A percentile compares a stretch with the other conserved stretches of the same genome.
Evolutionary conservation across 1,140 invertebrate genomes (phyloP).

Genomic region (Drosophila kepulauana): DNA sequence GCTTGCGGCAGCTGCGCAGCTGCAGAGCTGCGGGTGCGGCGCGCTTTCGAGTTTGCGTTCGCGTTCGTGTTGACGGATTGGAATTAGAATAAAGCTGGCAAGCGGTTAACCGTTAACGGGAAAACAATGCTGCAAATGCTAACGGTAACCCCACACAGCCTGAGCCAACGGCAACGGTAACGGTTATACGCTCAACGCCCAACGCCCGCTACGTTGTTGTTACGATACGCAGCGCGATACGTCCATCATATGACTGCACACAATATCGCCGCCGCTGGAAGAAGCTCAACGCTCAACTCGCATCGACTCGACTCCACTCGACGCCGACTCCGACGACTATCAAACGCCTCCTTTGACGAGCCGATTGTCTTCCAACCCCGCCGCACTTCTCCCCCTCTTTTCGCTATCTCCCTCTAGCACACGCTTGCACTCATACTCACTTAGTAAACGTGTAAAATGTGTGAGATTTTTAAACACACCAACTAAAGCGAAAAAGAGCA

Average conservation of each 20-base stretch:
- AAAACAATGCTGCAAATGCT: neutral
- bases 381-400: constrained; percentile 10
- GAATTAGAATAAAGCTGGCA: constrained; percentile 28
- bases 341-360: constrained; percentile 43
- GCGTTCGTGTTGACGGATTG: constrained; percentile 19
- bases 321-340: constrained; percentile 14
- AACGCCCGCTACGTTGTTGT: constrained; percentile 41
- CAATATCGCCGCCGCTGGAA: constrained; percentile 2
- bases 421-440: neutral
- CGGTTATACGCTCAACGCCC: constrained; percentile 21
- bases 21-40: constrained; percentile 29
- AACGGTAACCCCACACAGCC: neutral
- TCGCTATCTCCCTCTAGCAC: neutral
- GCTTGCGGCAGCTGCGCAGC: constrained; percentile 47
- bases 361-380: constrained; percentile 20
- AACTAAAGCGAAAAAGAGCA: neutral
- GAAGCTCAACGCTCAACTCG: constrained; percentile 11
- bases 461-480: neutral
- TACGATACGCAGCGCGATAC: constrained; percentile 47
- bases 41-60: neutral
- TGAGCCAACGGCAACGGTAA: constrained; percentile 11
- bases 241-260: constrained; percentile 64
- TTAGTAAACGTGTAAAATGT: constrained; percentile 31
- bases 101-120: constrained; percentile 27
- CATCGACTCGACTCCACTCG: too few species aligned